Percentiles rank a stretch among this genome's conserved stretches.
These are phyloP conservation scores for Rhagologus leucostigma DNA, from an alignment of 2,113 vertebrate species.

Conservation along the genomic window DNA sequence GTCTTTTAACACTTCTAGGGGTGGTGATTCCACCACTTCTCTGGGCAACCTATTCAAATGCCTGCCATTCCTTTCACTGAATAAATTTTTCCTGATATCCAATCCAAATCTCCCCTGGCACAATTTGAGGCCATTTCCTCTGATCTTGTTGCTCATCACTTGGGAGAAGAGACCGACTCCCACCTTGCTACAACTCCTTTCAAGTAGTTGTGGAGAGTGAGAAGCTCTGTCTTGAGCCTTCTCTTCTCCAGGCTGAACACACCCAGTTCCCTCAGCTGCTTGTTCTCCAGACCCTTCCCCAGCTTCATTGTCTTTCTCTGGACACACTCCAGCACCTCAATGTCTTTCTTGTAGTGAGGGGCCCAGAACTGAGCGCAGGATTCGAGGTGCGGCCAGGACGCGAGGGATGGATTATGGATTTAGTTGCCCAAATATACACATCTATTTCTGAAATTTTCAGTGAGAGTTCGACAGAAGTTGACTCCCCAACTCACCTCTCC, in stretches of 20 bases:
- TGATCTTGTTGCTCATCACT: not conserved
- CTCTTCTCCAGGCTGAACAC: not conserved
- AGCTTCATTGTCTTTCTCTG: not conserved
- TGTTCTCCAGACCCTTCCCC: not conserved
- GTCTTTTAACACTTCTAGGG: not conserved
- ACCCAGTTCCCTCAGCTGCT: not conserved
- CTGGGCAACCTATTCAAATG: not conserved
- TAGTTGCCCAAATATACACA: not conserved
- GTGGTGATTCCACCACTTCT: not conserved
- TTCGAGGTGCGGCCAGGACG: fast-evolving
- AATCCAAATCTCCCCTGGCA: not conserved
- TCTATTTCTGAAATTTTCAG: not conserved
- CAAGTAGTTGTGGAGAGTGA: not conserved
- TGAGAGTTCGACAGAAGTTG: fast-evolving
- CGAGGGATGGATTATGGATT: not conserved
- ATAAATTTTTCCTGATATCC: not conserved
- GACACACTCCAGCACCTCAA: not conserved
- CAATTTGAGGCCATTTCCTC: not conserved
- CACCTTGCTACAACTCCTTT: not conserved
- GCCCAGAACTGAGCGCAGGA: not conserved
- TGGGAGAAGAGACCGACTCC: fast-evolving
- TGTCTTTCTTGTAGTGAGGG: not conserved
- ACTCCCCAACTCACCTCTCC: not conserved
- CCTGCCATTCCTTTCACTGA: not conserved
- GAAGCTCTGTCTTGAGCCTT: not conserved